Evolutionary conservation across 2,113 vertebrate genomes (phyloP).

Genomic region (Petrocephalus zakoni): DNA sequence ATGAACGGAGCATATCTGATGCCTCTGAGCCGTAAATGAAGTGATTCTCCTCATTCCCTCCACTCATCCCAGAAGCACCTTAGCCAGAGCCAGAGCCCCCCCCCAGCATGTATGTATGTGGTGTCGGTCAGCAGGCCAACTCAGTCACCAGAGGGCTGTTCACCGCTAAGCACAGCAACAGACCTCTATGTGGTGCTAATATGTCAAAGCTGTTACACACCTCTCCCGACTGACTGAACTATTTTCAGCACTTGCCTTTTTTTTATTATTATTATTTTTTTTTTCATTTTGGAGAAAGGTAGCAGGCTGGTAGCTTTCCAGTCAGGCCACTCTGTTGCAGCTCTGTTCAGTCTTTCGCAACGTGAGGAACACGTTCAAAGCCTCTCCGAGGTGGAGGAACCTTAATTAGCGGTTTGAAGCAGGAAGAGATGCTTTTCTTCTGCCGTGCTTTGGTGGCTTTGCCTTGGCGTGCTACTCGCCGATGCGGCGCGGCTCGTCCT

Average conservation of each 20-base stretch:
- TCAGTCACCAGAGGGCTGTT: neutral
- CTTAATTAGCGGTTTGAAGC: conserved; percentile 14
- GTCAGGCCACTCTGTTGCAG: neutral
- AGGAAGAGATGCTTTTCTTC: conserved; percentile 17
- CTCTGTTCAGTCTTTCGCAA: neutral
- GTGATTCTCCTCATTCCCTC: neutral
- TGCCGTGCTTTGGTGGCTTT: conserved; percentile 22
- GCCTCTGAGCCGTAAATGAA: neutral
- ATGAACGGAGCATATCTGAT: neutral
- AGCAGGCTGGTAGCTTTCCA: neutral
- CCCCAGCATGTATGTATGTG: neutral
- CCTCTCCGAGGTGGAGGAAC: neutral
- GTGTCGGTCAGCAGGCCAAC: neutral
- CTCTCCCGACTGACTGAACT: neutral
- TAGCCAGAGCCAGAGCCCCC: neutral
- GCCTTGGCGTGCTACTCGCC: conserved; percentile 5
- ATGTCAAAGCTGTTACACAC: neutral
- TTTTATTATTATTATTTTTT: neutral
- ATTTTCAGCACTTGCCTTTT: neutral
- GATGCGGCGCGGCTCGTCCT: neutral
- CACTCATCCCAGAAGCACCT: neutral
- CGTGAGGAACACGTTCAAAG: neutral
- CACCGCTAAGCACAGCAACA: neutral
- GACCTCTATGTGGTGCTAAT: neutral
- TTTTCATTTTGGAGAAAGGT: neutral